These are phyloP conservation scores for Epiblema foenella DNA, from an alignment of 2,888 invertebrate genomes.

Conservation along the genomic window DNA sequence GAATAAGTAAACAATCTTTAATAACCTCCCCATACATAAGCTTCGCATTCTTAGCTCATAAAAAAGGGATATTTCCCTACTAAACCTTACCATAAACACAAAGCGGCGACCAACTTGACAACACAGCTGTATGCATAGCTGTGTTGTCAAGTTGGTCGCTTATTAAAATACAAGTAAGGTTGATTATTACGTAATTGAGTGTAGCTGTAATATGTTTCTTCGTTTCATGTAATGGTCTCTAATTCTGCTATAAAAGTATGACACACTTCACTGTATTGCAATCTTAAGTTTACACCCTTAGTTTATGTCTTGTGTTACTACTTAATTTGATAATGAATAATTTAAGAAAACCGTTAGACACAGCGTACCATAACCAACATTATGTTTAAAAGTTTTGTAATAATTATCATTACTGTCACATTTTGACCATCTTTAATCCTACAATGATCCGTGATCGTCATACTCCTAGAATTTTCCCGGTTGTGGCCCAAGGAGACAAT, in stretches of 20 bases:
- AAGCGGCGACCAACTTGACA: conserved; percentile 54
- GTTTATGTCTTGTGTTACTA: conserved; percentile 49
- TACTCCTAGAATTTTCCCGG: too few relatives aligned
- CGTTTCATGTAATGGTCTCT: conserved; percentile 67
- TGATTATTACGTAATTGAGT: conserved; percentile 42
- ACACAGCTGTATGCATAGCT: conserved; percentile 32
- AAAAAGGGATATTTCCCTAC: conserved; percentile 81
- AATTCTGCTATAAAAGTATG: conserved; percentile 79
- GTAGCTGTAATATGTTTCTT: conserved; percentile 35
- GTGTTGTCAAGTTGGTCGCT: too few relatives aligned
- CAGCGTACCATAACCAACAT: neutral
- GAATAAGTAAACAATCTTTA: conserved; percentile 75
- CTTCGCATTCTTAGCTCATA: conserved; percentile 79
- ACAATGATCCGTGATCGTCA: too few relatives aligned
- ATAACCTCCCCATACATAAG: conserved; percentile 74
- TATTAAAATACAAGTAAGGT: conserved; percentile 50
- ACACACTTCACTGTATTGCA: conserved; percentile 79
- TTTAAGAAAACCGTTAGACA: neutral
- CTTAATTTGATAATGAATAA: conserved; percentile 31
- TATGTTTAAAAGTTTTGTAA: neutral
- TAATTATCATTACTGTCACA: too few relatives aligned
- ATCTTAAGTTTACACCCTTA: conserved; percentile 79
- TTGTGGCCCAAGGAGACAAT: too few relatives aligned
- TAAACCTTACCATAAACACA: conserved; percentile 77
- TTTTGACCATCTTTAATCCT: too few relatives aligned